Evolutionary conservation across 2,797 vertebrate genomes (phyloP), one percentile per base, ranked within the genome.

Genomic region (Xenentodon cancila): DNA sequence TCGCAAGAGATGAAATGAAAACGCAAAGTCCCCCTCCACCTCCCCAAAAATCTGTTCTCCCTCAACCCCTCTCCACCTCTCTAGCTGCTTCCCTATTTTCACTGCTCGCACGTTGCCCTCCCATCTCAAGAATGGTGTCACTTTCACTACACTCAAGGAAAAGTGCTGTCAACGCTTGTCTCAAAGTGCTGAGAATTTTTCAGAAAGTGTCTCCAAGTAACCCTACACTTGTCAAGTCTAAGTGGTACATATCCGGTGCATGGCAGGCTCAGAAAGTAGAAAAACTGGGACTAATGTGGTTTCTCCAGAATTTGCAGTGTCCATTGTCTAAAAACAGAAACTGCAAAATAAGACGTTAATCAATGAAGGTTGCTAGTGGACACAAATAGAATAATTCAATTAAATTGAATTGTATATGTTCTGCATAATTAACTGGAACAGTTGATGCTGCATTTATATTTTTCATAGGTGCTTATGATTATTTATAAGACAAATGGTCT

Each of bases 161-260:
- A 84, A 82, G 77, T 86, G 89, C 84, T 92, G 89, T 92, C 92
- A 89, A 86, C 72, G 76, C 84, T 86, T 86, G 82, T 89, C 81
- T 89, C 70, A 80, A 83, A 84, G 79, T 84, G 86, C 80, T 74
- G 82, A 73, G 84, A 86, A 87, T 87, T 87, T 81, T 91, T 82
- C 37, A 86, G 81, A 88, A 88, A 92, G 86, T 90, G 84, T 84
- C 79, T 88, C 61, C 45, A 86, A 91, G 91, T 85, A 86, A 89
- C 85, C 85, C 65, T 73, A 84, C 75, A 80, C 89, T 81, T 86
- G 82, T 90, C 82, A 77, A 67, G 45, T 70, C 70, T 83, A 84
- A 90, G 84, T 87, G 86, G 63, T 81, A 85, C 86, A 88, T 76
- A 87, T 87, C 82, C 71, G 71, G 74, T 71, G 84, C 77, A 89